A percentile compares a stretch with the other conserved stretches of the same genome.
Evolutionary conservation across 1,140 invertebrate genomes (phyloP).

Genomic region (Dinothrombium tinctorium): DNA sequence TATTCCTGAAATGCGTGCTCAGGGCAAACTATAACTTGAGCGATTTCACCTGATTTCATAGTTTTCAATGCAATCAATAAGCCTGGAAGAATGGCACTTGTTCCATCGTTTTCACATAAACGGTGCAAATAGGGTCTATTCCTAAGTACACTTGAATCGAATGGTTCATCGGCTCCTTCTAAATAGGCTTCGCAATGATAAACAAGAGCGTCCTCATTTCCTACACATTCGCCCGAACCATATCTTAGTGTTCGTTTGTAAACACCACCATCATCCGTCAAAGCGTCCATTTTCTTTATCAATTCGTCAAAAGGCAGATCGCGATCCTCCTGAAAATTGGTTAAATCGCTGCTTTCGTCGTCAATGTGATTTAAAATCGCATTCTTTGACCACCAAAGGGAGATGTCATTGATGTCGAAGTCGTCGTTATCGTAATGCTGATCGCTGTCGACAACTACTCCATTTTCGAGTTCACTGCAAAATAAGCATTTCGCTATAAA

Average conservation of each 20-base stretch:
- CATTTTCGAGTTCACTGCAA: too few species aligned
- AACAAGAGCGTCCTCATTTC: slow-evolving; percentile 28
- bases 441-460: too few species aligned
- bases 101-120: slow-evolving; percentile 25
- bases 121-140: slow-evolving; percentile 20
- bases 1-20: slow-evolving; percentile 34
- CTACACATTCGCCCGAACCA: slow-evolving; percentile 31
- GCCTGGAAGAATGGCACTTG: slow-evolving; percentile 35
- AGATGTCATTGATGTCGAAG: too few species aligned
- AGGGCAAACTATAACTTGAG: slow-evolving; percentile 37
- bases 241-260: slow-evolving; percentile 6
- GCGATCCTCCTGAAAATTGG: too few species aligned
- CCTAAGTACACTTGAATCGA: slow-evolving; percentile 36
- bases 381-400: too few species aligned
- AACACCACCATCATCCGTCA: neutral
- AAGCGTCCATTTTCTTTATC: neutral
- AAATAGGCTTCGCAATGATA: slow-evolving; percentile 42
- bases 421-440: too few species aligned
- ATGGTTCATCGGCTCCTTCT: slow-evolving; percentile 40
- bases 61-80: slow-evolving; percentile 35
- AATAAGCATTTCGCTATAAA: too few species aligned
- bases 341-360: too few species aligned
- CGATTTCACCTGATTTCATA: slow-evolving; percentile 37
- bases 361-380: neutral
- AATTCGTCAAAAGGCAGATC: too few species aligned